Base-by-base conservation (phyloP, 2,113 vertebrate genomes). In the Sinosuthora webbiana region DNA sequence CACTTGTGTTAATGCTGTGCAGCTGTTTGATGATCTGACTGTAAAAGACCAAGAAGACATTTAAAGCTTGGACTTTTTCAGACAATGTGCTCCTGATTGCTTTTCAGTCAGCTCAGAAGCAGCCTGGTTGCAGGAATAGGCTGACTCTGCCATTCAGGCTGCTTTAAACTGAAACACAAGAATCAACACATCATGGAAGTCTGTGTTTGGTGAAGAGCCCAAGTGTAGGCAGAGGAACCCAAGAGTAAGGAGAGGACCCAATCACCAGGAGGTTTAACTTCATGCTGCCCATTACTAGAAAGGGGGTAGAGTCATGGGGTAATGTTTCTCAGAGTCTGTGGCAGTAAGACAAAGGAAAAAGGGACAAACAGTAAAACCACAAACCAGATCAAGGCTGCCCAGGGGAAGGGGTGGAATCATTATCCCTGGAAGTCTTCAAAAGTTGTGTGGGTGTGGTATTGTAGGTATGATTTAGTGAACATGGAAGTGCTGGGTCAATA, bases 1-100 rank as follows among this genome's bases (percentile, higher is more conserved):
- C 45, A 15, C 42, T 87, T 52, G 62, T 62, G 84, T 80, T 96
- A 89, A 96, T 88, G 65, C 50, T 45, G 76, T 2, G 2, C 95
- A 97, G 96, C 95, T 97, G 97, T 84, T 86, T 41, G 78, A 69
- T 47, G 42, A 77, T 92, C 71, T 87, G 79, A 63, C 95, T 91
- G 82, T 84, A 90, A 91, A 90, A 69, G 63, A 92, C 35, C 67
- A 81, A 70, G 70, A 80, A 88, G 90, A 94, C 87, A 91, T 95
- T 97, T 96, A 78, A 84, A 85, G 56, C 81, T 52, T 76, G 93
- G 83, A 82, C 80, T 92, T 85, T 87, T 90, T 63, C 79, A 90
- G 56, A 95, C 90, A 94, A 93, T 96, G 42, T 44, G 13, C 55
- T 73, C 30, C 73, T 97, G 94, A 96, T 95, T 95, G 94, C 94